Evolutionary conservation across 2,797 vertebrate species (phyloP).

Genomic region (Danio albolineatus): DNA sequence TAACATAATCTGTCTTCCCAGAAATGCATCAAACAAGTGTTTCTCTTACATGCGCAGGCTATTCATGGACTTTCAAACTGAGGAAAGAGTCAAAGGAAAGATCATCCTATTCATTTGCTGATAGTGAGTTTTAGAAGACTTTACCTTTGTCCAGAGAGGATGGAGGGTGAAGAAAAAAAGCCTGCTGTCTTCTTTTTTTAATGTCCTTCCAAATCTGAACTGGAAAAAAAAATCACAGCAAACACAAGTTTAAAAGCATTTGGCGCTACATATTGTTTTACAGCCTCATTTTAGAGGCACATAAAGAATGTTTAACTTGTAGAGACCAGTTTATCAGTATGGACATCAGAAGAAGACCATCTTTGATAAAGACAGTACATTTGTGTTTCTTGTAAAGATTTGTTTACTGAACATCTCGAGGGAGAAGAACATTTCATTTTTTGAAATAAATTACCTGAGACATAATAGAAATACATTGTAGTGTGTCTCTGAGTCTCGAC

Average conservation of each 20-base stretch:
- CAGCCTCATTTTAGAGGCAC: conserved; percentile 22
- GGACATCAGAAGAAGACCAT: background rate
- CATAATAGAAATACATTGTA: background rate
- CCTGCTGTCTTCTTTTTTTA: background rate
- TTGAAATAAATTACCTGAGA: conserved; percentile 23
- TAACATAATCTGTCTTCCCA: background rate
- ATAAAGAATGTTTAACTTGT: no score
- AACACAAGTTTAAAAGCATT: background rate
- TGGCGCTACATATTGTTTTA: background rate
- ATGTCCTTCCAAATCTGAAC: background rate
- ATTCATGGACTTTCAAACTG: conserved; percentile 65
- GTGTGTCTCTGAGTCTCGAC: background rate
- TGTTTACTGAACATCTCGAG: background rate
- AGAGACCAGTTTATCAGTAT: background rate
- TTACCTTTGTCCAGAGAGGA: background rate
- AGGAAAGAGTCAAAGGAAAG: conserved; percentile 2
- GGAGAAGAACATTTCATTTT: background rate
- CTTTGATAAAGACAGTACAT: background rate
- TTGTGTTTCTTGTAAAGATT: background rate
- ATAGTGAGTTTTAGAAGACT: background rate
- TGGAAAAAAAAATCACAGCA: background rate
- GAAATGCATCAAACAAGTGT: background rate
- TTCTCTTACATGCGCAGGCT: conserved; percentile 47
- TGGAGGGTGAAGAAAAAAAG: background rate
- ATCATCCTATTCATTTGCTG: background rate